Conservation (phyloP, 2,888 invertebrate genomes). For the Elmis aenea region DNA sequence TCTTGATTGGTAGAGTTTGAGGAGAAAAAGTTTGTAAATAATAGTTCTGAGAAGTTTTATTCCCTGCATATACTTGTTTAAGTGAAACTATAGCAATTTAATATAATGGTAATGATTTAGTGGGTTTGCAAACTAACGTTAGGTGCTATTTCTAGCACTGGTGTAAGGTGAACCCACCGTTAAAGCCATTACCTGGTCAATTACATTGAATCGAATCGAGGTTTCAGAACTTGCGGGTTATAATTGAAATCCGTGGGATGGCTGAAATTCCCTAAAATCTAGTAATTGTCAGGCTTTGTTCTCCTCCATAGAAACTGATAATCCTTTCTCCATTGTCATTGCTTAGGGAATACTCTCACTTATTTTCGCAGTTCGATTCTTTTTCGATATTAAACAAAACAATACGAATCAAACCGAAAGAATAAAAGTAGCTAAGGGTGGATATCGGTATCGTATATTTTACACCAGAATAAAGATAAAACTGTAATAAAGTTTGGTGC, state of each 20-base stretch:
- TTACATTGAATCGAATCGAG: slow-evolving; percentile 47
- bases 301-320: slow-evolving; percentile 23
- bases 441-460: slow-evolving; percentile 10
- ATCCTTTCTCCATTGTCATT: slow-evolving; percentile 27
- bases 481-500: slow-evolving; percentile 23
- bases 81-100: no score
- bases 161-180: slow-evolving; percentile 45
- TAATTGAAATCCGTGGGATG: slow-evolving; percentile 48
- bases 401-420: slow-evolving; percentile 1
- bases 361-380: slow-evolving; percentile 1
- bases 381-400: not conserved
- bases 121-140: slow-evolving; percentile 38
- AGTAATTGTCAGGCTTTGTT: slow-evolving; percentile 44
- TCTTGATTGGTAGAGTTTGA: no score
- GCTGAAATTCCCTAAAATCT: slow-evolving; percentile 46
- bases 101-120: slow-evolving; percentile 40
- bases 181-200: slow-evolving; percentile 48
- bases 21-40: no score
- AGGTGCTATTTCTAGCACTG: slow-evolving; percentile 36
- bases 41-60: no score
- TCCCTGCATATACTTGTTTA: no score
- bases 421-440: slow-evolving; percentile 1
- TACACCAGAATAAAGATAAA: slow-evolving; percentile 21
- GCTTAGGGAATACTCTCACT: slow-evolving; percentile 10
- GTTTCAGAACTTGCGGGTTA: slow-evolving; percentile 44